Conservation (phyloP, 2,797 vertebrate genomes). For the Merluccius polli region DNA sequence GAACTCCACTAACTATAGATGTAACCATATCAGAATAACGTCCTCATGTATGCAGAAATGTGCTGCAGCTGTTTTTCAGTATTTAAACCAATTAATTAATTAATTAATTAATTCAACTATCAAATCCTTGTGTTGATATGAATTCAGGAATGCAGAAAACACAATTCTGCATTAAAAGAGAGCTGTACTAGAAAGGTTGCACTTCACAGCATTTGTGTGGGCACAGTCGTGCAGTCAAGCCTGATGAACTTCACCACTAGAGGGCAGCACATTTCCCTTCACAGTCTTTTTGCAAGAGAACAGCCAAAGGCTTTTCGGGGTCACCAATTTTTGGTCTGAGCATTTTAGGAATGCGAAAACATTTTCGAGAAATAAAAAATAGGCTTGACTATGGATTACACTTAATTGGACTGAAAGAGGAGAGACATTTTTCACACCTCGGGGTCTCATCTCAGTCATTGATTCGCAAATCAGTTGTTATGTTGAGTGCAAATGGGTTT, state of each 20-base stretch:
- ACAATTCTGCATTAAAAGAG: background rate
- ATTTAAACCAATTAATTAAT: background rate
- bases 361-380: background rate
- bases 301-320: slow-evolving; percentile 8
- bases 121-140: too few species aligned
- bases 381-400: background rate
- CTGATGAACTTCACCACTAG: slow-evolving; percentile 14
- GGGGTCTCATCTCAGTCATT: background rate
- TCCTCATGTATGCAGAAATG: background rate
- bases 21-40: too few species aligned
- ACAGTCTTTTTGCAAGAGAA: slow-evolving; percentile 6
- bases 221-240: background rate
- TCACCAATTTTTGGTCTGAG: slow-evolving; percentile 17
- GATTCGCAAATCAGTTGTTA: background rate
- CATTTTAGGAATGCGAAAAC: background rate
- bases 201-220: too few species aligned
- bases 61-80: background rate
- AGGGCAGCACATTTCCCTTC: slow-evolving; percentile 35
- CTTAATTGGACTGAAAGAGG: background rate
- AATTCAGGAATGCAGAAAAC: too few species aligned
- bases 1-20: background rate
- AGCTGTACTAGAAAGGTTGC: background rate
- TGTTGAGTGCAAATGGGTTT: background rate
- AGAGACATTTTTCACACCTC: background rate
- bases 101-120: too few species aligned